phyloP scores from a whole-genome alignment of 2,888 invertebrate species.

The Rhagium mordax region DNA sequence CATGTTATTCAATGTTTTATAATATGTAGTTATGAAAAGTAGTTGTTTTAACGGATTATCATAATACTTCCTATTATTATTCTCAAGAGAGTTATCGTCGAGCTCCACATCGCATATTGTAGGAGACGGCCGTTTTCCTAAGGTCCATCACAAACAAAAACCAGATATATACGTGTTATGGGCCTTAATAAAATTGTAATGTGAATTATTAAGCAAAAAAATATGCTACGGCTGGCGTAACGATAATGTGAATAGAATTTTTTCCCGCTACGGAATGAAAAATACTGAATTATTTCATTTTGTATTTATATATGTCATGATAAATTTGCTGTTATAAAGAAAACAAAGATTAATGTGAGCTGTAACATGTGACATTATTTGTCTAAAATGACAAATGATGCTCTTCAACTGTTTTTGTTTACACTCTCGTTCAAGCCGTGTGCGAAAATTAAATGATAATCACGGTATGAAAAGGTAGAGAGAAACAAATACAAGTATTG shows the following conservation, averaged over 20 bases:
- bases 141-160: background rate
- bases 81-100: no score
- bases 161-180: background rate
- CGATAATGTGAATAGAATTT: conserved; percentile 21
- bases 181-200: conserved; percentile 13
- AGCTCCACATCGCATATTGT: no score
- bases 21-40: no score
- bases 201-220: conserved; percentile 26
- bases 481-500: background rate
- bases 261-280: conserved; percentile 33
- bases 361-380: conserved; percentile 54
- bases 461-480: conserved; percentile 17
- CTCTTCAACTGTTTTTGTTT: conserved; percentile 41
- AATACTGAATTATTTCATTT: conserved; percentile 46
- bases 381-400: conserved; percentile 52
- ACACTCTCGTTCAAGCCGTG: conserved; percentile 40
- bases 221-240: background rate
- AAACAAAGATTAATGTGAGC: conserved; percentile 55
- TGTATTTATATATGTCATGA: conserved; percentile 48
- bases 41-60: no score
- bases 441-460: conserved; percentile 41
- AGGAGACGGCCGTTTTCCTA: background rate
- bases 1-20: no score
- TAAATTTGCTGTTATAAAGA: conserved; percentile 48
- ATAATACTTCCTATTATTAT: no score